These are phyloP conservation scores for Tragopan temminckii DNA, from an alignment of 2,797 vertebrate genomes.

Conservation along the genomic window DNA sequence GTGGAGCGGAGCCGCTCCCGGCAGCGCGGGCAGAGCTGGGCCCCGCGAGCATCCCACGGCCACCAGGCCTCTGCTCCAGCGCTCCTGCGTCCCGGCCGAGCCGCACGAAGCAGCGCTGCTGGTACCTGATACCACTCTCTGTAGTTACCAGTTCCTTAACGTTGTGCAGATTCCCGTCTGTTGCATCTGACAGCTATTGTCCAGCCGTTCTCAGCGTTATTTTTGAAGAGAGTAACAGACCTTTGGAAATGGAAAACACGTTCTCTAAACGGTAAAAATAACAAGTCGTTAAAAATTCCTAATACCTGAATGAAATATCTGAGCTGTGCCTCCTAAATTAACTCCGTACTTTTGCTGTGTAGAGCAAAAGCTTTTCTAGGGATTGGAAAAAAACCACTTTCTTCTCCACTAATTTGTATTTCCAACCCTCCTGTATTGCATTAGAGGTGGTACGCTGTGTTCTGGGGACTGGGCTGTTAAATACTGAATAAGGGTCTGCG, in stretches of 20 bases:
- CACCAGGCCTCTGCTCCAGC: slow-evolving; percentile 38
- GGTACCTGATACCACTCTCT: slow-evolving; percentile 40
- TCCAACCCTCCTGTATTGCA: background rate
- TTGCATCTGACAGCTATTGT: slow-evolving; percentile 47
- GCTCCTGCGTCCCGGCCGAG: background rate
- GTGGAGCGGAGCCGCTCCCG: slow-evolving; percentile 24
- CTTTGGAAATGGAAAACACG: slow-evolving; percentile 26
- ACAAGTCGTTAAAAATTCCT: slow-evolving; percentile 54
- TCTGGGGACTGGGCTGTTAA: background rate
- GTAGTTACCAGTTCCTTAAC: slow-evolving; percentile 56
- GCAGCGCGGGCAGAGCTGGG: slow-evolving; percentile 49
- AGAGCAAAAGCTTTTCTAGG: slow-evolving; percentile 26
- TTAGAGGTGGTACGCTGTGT: background rate
- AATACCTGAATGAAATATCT: slow-evolving; percentile 47
- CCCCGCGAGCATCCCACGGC: slow-evolving; percentile 52
- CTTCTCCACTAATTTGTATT: slow-evolving; percentile 21
- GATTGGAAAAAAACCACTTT: slow-evolving; percentile 47
- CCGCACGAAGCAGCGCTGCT: slow-evolving; percentile 21
- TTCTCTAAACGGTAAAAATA: slow-evolving; percentile 49
- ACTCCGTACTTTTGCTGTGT: background rate
- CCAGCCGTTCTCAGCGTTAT: slow-evolving; percentile 30
- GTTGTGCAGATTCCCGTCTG: slow-evolving; percentile 44
- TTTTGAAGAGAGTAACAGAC: slow-evolving; percentile 27
- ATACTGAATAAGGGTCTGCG: background rate
- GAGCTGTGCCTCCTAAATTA: slow-evolving; percentile 55